Evolutionary conservation across 2,888 invertebrate genomes (phyloP).

Genomic region (Tipula helvola): DNA sequence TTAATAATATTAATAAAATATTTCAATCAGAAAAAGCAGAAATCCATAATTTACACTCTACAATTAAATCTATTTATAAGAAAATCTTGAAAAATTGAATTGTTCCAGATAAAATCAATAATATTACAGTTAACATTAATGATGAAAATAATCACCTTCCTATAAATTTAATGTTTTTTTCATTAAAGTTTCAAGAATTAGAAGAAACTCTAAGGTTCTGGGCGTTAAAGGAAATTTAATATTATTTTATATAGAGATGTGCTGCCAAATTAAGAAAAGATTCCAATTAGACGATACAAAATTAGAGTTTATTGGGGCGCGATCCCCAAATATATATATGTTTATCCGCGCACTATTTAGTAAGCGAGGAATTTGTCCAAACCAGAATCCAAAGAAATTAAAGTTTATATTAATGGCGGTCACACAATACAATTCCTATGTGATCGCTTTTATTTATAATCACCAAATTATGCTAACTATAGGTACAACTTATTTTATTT

Average conservation of each 20-base stretch:
- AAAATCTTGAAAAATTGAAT: background rate
- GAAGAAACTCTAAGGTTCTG: background rate
- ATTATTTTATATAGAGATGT: background rate
- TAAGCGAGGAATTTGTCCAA: too few species aligned
- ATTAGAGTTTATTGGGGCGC: too few species aligned
- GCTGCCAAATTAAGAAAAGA: background rate
- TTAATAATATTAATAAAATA: background rate
- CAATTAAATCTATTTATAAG: background rate
- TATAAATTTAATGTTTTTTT: background rate
- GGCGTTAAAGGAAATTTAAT: background rate
- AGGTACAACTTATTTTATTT: too few species aligned
- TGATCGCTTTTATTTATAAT: too few species aligned
- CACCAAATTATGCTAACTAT: too few species aligned
- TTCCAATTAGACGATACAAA: background rate
- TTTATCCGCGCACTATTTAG: too few species aligned
- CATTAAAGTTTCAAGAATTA: background rate
- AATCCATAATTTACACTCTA: background rate
- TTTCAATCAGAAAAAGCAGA: background rate
- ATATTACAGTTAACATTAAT: background rate
- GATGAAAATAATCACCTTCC: background rate
- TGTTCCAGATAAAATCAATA: background rate
- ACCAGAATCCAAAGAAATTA: too few species aligned
- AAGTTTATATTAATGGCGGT: too few species aligned
- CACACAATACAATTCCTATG: too few species aligned
- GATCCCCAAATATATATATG: too few species aligned